Conservation (phyloP, 2,888 invertebrate species). For the Fragum whitleyi region DNA sequence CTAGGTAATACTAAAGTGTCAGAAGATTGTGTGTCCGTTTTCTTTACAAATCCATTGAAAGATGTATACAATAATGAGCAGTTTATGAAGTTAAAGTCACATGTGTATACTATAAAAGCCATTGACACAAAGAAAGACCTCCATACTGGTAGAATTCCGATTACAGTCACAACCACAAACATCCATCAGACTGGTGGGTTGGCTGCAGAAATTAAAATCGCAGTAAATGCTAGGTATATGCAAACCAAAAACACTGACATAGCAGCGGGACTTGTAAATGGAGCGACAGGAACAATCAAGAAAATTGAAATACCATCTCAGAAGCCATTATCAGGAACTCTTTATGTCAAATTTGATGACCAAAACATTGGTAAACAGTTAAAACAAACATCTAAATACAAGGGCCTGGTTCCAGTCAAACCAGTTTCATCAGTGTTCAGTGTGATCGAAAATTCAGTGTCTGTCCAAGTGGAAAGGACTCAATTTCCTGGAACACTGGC, state of each 20-base stretch:
- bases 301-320: conserved; percentile 28
- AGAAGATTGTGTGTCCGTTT: conserved; percentile 2
- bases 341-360: conserved; percentile 46
- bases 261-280: conserved; percentile 49
- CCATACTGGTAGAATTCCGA: neutral
- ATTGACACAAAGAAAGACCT: conserved; percentile 8
- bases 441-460: neutral
- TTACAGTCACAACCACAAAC: neutral
- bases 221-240: conserved; percentile 27
- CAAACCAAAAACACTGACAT: conserved; percentile 49
- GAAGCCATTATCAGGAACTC: conserved; percentile 17
- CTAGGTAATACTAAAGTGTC: conserved; percentile 14
- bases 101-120: neutral
- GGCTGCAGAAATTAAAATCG: neutral
- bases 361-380: conserved; percentile 19
- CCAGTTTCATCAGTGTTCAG: conserved; percentile 8
- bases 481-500: conserved; percentile 47
- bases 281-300: conserved; percentile 47
- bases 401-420: conserved; percentile 11
- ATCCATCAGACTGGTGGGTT: conserved; percentile 12
- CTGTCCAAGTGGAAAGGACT: conserved; percentile 33
- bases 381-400: conserved; percentile 13
- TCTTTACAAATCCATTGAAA: neutral
- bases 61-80: neutral
- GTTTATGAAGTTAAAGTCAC: neutral